Evolutionary conservation across 2,113 vertebrate genomes (phyloP), one percentile per base, ranked within the genome.

Genomic region (Axis porcinus): DNA sequence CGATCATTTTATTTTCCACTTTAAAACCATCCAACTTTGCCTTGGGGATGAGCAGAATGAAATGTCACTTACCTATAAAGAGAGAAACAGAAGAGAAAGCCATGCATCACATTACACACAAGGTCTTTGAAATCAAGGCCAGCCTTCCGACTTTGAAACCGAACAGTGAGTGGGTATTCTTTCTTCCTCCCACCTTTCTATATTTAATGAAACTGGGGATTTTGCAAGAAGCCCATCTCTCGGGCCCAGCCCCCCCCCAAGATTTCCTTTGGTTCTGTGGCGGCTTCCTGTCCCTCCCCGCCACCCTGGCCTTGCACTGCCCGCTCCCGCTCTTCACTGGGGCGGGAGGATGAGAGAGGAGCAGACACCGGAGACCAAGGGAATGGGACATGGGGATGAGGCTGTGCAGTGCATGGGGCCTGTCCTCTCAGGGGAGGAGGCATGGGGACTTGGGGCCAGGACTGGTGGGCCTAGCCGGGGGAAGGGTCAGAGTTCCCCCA

Each of bases 21-120:
- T 98, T 97, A 96, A 97, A 98, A 94, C 97, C 97, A 97, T 97
- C 98, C 96, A 97, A 98, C 98, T 98, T 98, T 98, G 97, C 98
- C 98, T 98, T 97, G 96, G 97, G 98, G 98, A 98, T 90, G 96
- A 98, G 97, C 33, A 97, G 98, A 99, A 98, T 97, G 98, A 99
- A 99, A 98, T 98, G 97, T 97, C 98, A 99, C 98, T 99, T 99
- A 99, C 98, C 98, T 99, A 96, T 98, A 98, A 98, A 97, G 96
- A 94, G 91, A 88, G 95, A 98, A 84, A 97, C 36, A 98, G 89
- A 98, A 98, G 96, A 98, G 97, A 98, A 96, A 98, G 86, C 76
- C 84, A 94, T 94, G 98, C 64, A 84, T 98, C 93, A 85, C 87
- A 98, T 98, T 98, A 98, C 70, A 98, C 27, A 82, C 1, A 1